Base-by-base conservation (phyloP, 2,797 vertebrate species). In the Enoplosus armatus region DNA sequence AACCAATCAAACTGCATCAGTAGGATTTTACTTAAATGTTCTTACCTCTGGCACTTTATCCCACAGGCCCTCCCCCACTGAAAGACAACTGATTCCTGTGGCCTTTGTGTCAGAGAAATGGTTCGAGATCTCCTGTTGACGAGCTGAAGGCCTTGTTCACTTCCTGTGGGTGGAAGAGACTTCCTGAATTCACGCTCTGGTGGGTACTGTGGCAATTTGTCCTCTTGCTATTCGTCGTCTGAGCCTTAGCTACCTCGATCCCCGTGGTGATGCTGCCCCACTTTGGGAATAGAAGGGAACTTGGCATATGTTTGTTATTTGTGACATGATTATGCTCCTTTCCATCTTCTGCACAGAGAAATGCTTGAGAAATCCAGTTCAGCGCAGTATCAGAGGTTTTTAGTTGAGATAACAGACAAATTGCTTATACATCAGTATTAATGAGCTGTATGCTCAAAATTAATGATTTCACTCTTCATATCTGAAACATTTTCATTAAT, bases 121-220 rank as follows among this genome's bases (percentile, higher is more conserved):
- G 98, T 99, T 99, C 76, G 98, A 99, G 95, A 99, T 99, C 95
- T 99, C 98, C 91, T 99, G 98, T 96, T 99, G 98, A 99, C 96
- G 93, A 95, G 95, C 95, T 94, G 93, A 94, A 95, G 95, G 90
- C 95, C 95, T 95, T 90, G 73, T 96, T 97, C 93, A 95, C 94
- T 95, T 95, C 96, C 94, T 93, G 94, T 94, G 94, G 94, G 95
- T 95, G 94, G 95, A 95, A 94, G 94, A 94, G 95, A 96, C 91
- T 94, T 96, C 95, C 86, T 90, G 93, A 95, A 94, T 95, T 95
- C 94, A 92, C 93, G 93, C 95, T 96, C 96, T 93, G 98, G 98
- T 99, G 96, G 2, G 97, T 97, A 85, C 64, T 45, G 62, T n/a
- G 80, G 76, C 77, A 55, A 50, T 79, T 54, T 76, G 60, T 75